Evolutionary conservation across 1,140 invertebrate species (phyloP).

Genomic region (Drosophila kepulauana): DNA sequence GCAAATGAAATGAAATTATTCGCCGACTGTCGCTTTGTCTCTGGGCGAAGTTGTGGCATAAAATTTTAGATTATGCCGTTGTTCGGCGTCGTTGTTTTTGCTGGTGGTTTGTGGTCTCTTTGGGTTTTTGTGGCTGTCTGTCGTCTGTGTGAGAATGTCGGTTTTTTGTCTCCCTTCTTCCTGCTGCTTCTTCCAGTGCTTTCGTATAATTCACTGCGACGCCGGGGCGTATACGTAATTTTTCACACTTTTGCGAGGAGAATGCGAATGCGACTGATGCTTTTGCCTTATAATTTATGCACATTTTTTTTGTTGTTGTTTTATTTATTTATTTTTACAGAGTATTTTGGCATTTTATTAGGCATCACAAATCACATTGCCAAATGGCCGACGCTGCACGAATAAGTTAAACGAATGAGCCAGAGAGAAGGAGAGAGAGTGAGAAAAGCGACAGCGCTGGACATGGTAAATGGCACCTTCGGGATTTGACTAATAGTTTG

Average conservation of each 20-base stretch:
- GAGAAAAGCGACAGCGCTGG: constrained; percentile 25
- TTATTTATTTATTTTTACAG: constrained; percentile 59
- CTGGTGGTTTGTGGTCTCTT: constrained; percentile 17
- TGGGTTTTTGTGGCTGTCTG: constrained; percentile 40
- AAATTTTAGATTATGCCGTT: constrained; percentile 34
- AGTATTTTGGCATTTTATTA: constrained; percentile 62
- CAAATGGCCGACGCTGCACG: constrained; percentile 49
- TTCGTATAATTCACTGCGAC: constrained; percentile 28
- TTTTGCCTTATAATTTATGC: constrained; percentile 59
- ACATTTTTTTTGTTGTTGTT: constrained; percentile 36
- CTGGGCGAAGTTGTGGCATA: constrained; percentile 25
- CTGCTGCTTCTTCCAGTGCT: background rate
- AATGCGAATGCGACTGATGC: constrained; percentile 20
- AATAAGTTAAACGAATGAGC: background rate
- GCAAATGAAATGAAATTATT: constrained; percentile 65
- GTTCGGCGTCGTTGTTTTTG: constrained; percentile 11
- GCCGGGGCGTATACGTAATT: constrained; percentile 60
- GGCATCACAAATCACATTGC: constrained; percentile 64
- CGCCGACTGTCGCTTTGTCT: constrained; percentile 29
- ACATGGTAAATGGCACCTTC: constrained; percentile 58
- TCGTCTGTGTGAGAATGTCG: background rate
- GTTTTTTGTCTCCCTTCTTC: background rate
- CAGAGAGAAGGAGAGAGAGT: background rate
- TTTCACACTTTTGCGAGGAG: constrained; percentile 50
- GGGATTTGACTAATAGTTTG: constrained; percentile 66